Evolutionary conservation across 1,140 invertebrate genomes (phyloP).

Genomic region (Acyrthosiphon pisum): DNA sequence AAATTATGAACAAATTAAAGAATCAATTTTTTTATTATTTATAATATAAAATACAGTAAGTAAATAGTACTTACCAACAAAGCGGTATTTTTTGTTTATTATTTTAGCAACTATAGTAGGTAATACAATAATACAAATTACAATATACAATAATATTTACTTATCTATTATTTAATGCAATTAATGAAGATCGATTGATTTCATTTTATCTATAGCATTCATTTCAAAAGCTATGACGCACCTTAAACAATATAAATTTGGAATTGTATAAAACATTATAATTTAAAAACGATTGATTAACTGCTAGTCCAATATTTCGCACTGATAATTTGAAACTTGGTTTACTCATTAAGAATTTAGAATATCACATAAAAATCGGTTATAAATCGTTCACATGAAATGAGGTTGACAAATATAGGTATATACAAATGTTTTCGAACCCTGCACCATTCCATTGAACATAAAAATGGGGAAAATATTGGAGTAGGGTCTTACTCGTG

Average conservation of each 20-base stretch:
- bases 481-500: constrained; percentile 3
- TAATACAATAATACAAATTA: not conserved
- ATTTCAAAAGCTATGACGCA: too few relatives aligned
- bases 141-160: not conserved
- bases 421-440: not conserved
- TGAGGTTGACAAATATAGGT: not conserved
- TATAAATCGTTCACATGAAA: not conserved
- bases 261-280: not conserved
- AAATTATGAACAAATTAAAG: not conserved
- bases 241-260: not conserved
- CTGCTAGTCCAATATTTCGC: not conserved
- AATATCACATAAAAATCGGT: not conserved
- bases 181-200: too few relatives aligned
- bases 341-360: not conserved
- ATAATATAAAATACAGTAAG: not conserved
- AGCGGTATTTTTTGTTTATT: not conserved
- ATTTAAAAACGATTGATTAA: not conserved
- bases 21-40: not conserved
- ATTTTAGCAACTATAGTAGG: not conserved
- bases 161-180: too few relatives aligned
- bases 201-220: too few relatives aligned
- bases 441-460: not conserved
- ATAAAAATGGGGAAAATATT: constrained; percentile 50
- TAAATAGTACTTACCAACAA: not conserved
- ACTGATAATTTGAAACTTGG: not conserved